Percentiles rank a stretch among this genome's conserved stretches.
These are phyloP conservation scores for Caenorhabditis parvicauda DNA, from an alignment of 2,888 invertebrate species.

Conservation along the genomic window DNA sequence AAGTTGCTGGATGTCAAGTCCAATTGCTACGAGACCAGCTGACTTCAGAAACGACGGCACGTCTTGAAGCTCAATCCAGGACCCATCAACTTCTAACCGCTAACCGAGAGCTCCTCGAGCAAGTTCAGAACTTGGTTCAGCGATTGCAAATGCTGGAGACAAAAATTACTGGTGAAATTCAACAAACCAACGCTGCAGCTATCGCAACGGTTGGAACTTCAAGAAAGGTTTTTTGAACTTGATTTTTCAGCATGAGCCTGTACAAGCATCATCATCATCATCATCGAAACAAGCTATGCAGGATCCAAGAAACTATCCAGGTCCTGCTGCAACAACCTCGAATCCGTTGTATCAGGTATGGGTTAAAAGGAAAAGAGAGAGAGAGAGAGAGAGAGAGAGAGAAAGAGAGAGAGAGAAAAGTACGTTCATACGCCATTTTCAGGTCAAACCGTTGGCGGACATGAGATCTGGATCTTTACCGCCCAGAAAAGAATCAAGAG, in stretches of 20 bases:
- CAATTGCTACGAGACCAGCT: slow-evolving; percentile 83
- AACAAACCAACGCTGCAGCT: slow-evolving; percentile 27
- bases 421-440: no score
- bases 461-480: slow-evolving; percentile 55
- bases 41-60: slow-evolving; percentile 83
- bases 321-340: no score
- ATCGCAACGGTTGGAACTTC: no score
- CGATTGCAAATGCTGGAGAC: slow-evolving; percentile 82
- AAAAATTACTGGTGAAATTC: slow-evolving; percentile 56
- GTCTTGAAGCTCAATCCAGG: slow-evolving; percentile 86
- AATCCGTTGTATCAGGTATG: no score
- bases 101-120: slow-evolving; percentile 89
- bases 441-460: slow-evolving; percentile 55
- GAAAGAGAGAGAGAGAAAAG: no score
- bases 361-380: no score
- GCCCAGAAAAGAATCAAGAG: slow-evolving; percentile 31
- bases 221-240: not conserved
- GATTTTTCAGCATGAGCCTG: not conserved
- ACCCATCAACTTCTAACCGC: slow-evolving; percentile 90
- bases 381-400: no score
- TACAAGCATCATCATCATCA: slow-evolving; percentile 4
- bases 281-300: slow-evolving; percentile 8
- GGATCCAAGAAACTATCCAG: no score
- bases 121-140: slow-evolving; percentile 82
- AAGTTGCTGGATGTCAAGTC: slow-evolving; percentile 86